These are phyloP conservation scores for Andrena flavipes DNA, from an alignment of 2,888 invertebrate genomes.

Conservation along the genomic window DNA sequence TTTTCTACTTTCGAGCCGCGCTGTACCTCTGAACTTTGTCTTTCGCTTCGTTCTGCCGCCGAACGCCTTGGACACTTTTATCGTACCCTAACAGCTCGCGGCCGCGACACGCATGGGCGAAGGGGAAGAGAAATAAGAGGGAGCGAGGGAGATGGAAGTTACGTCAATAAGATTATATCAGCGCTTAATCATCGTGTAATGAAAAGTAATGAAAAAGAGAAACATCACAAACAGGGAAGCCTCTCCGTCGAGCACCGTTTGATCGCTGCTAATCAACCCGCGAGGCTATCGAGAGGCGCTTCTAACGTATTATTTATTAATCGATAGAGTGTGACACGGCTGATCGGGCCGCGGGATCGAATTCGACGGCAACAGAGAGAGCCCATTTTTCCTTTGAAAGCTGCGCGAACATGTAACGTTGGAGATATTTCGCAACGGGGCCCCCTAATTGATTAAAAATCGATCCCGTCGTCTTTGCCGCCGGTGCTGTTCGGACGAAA, in stretches of 20 bases:
- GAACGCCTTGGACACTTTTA: no score
- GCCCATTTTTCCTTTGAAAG: constrained; percentile 11
- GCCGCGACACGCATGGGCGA: background rate
- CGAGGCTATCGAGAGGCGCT: constrained; percentile 17
- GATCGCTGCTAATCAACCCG: constrained; percentile 12
- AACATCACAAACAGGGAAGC: background rate
- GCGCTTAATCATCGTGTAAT: background rate
- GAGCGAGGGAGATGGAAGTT: background rate
- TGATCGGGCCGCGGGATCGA: constrained; percentile 23
- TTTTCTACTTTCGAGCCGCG: background rate
- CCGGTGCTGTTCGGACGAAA: constrained; percentile 4
- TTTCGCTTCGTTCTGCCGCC: no score
- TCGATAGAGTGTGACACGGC: constrained; percentile 30
- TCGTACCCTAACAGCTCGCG: no score
- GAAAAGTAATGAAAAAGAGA: background rate
- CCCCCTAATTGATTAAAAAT: constrained; percentile 34
- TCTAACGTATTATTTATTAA: constrained; percentile 42
- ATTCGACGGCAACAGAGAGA: constrained; percentile 18
- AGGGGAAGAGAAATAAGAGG: background rate
- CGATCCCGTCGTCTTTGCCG: constrained; percentile 24
- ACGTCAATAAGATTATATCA: background rate
- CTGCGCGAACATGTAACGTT: background rate
- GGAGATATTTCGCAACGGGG: constrained; percentile 22
- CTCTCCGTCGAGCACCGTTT: background rate
- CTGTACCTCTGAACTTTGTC: no score